Evolutionary conservation across 2,888 invertebrate genomes (phyloP).

Genomic region (Machimus atricapillus): DNA sequence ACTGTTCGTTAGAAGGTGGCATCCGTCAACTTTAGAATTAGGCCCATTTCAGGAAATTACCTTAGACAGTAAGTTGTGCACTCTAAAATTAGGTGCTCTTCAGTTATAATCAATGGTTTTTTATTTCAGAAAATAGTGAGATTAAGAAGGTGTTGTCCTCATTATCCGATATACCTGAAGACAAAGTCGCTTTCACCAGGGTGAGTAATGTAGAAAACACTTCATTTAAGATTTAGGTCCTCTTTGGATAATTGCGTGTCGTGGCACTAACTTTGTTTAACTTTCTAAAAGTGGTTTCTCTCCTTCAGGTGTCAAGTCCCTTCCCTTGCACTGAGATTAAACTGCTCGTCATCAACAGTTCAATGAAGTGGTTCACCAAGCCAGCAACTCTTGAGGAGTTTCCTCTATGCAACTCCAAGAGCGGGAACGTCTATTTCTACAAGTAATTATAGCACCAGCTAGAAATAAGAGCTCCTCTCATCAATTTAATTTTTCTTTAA

Average conservation of each 20-base stretch:
- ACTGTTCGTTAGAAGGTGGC: constrained; percentile 69
- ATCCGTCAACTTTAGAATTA: constrained; percentile 65
- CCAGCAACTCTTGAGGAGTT: constrained; percentile 65
- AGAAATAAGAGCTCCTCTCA: not conserved
- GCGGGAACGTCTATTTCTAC: constrained; percentile 72
- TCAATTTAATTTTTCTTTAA: not conserved
- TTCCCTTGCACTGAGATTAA: constrained; percentile 72
- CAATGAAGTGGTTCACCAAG: constrained; percentile 69
- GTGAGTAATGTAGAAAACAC: constrained; percentile 50
- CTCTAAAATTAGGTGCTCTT: not conserved
- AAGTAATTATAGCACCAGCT: constrained; percentile 63
- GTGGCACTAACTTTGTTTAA: not conserved
- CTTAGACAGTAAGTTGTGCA: constrained; percentile 63
- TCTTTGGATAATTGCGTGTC: not conserved
- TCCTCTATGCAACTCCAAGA: constrained; percentile 67
- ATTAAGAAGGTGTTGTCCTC: constrained; percentile 63
- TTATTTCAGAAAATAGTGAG: constrained; percentile 61
- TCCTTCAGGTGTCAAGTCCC: constrained; percentile 51
- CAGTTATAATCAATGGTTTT: not conserved
- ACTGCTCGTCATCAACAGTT: constrained; percentile 67
- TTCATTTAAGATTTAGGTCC: not conserved
- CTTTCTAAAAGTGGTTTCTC: not conserved
- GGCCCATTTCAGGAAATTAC: constrained; percentile 68
- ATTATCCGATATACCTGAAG: constrained; percentile 68
- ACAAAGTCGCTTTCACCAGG: constrained; percentile 71